These are phyloP conservation scores for Eptatretus atami DNA, from an alignment of 2,797 vertebrate species.

Conservation along the genomic window DNA sequence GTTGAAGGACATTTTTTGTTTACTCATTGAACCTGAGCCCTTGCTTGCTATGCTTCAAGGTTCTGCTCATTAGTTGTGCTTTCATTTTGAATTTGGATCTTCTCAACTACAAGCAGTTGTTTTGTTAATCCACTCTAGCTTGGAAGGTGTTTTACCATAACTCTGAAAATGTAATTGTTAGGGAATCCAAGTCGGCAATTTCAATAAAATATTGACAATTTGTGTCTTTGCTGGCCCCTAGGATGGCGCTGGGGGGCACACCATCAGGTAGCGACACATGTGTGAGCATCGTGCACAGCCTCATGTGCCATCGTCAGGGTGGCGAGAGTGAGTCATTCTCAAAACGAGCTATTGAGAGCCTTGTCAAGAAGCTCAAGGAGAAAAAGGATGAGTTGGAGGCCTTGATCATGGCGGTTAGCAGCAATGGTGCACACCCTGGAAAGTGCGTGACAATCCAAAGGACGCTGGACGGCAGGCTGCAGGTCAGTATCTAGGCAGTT, in stretches of 20 bases:
- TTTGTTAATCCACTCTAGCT: too few relatives aligned
- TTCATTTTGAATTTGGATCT: too few relatives aligned
- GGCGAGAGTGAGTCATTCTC: constrained; percentile 36
- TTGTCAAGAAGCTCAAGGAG: constrained; percentile 46
- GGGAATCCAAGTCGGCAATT: too few relatives aligned
- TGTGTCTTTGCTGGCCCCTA: background rate
- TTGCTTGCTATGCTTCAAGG: too few relatives aligned
- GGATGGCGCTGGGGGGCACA: constrained; percentile 17
- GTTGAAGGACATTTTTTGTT: too few relatives aligned
- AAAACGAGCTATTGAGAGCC: constrained; percentile 37
- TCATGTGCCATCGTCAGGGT: constrained; percentile 39
- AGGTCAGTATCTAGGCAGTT: constrained; percentile 15
- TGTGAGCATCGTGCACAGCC: constrained; percentile 36
- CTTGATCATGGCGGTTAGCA: constrained; percentile 34
- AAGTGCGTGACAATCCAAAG: constrained; percentile 44
- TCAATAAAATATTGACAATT: too few relatives aligned
- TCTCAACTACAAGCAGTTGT: too few relatives aligned
- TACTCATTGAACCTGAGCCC: too few relatives aligned
- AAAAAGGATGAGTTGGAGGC: constrained; percentile 39
- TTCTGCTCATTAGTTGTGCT: too few relatives aligned
- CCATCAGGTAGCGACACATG: constrained; percentile 27
- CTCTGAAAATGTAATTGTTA: too few relatives aligned
- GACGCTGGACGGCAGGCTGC: constrained; percentile 33
- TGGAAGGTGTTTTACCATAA: too few relatives aligned
- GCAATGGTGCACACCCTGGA: constrained; percentile 30